A percentile compares a stretch with the other conserved stretches of the same genome.
These are phyloP conservation scores for Porites divaricata DNA, from an alignment of 92 coral and sea anemone genomes.

Conservation along the genomic window DNA sequence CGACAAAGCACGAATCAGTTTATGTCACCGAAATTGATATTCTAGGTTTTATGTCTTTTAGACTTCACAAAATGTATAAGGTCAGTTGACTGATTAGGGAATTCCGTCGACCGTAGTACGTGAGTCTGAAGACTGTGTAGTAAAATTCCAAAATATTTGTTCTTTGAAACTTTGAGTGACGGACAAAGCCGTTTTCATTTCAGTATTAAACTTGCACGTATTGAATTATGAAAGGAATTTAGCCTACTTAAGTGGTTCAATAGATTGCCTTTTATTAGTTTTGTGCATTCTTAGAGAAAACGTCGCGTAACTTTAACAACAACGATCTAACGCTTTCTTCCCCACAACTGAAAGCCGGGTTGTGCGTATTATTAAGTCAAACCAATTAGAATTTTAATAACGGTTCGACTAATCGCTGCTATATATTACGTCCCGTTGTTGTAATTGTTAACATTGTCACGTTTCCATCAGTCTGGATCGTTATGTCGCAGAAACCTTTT, in stretches of 20 bases:
- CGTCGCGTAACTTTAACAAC: no score
- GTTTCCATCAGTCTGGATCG: background rate
- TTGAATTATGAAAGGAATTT: slow-evolving; percentile 1
- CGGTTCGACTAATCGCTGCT: background rate
- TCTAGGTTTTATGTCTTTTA: background rate
- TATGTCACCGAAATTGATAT: background rate
- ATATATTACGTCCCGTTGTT: background rate
- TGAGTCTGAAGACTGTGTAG: no score
- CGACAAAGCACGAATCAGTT: background rate
- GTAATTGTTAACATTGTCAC: background rate
- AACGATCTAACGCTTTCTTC: no score
- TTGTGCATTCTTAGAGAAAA: background rate
- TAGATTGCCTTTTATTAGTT: background rate
- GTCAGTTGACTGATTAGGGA: no score
- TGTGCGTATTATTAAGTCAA: background rate
- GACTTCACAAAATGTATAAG: no score
- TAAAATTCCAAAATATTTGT: no score
- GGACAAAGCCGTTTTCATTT: background rate
- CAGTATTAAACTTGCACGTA: background rate
- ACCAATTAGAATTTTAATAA: slow-evolving; percentile 1
- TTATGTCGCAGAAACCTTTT: background rate
- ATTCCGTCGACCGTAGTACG: no score
- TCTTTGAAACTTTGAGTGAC: no score
- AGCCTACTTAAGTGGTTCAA: background rate
- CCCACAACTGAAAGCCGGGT: background rate